Base-by-base conservation (phyloP, 2,113 vertebrate species). In the Callorhinus ursinus region DNA sequence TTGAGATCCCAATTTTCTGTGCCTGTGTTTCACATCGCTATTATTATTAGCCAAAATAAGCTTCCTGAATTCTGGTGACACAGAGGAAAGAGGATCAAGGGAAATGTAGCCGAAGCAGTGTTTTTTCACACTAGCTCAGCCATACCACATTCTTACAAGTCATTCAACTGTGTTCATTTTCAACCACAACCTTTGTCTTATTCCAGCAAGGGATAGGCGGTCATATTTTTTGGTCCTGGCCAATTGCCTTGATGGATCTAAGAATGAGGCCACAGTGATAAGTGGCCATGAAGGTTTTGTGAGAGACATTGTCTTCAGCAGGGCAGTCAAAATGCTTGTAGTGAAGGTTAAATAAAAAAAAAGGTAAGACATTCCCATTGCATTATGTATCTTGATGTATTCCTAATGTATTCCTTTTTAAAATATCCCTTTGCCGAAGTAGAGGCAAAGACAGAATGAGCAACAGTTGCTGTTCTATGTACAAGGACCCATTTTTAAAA, bases 401-500 rank as follows among this genome's bases (percentile, higher is more conserved):
- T 93, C 57, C 33, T 92, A 96, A 96, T 83, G 61, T 95, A 96
- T 97, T 98, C 97, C 67, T 90, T 90, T 93, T 95, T 19, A 57
- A 94, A 96, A 71, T 91, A 92, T 84, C 28, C 83, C 51, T 86
- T 87, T 53, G 59, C 74, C 90, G 24, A 67, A 90, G 77, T 90
- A 61, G 57, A 95, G 4, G 53, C 80, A 93, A 91, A 96, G 86
- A 86, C 69, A 97, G 96, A 97, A 96, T 96, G 97, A 97, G 87
- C 97, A 97, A 88, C 96, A 97, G 93, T 97, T 95, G 94, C 76
- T 92, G 93, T 77, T 97, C 91, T 89, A 87, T 10, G 53, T 39
- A 92, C 89, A 96, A 97, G 69, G 24, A 84, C 49, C 65, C 88
- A 82, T 88, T 96, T 98, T 96, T 92, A 88, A 97, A 96, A 89